Conservation (phyloP, 2,888 invertebrate species). For the Griposia aprilina region DNA sequence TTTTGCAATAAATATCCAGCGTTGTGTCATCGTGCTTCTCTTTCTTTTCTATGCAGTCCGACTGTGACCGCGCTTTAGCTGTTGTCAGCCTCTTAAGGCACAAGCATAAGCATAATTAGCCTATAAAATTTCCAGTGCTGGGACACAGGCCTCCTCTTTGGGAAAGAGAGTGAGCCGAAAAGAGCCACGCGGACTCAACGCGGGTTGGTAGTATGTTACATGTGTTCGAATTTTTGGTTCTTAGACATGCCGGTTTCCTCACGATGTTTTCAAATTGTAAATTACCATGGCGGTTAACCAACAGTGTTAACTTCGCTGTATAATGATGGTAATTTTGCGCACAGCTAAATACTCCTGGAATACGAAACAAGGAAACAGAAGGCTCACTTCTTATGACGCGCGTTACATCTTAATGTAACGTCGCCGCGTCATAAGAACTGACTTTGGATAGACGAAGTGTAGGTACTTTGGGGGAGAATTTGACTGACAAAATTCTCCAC, state of each 20-base stretch:
- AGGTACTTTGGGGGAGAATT: background rate
- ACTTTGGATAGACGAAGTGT: background rate
- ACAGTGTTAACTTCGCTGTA: constrained; percentile 57
- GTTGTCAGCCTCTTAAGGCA: no score
- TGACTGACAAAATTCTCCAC: background rate
- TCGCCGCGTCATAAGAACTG: background rate
- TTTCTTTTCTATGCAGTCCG: no score
- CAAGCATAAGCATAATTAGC: background rate
- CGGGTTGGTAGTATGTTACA: no score
- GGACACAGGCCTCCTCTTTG: background rate
- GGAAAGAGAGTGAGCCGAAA: no score
- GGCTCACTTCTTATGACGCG: background rate
- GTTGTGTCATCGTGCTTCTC: no score
- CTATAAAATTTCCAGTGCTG: background rate
- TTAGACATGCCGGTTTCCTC: background rate
- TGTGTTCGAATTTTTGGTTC: background rate
- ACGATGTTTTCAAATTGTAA: constrained; percentile 57
- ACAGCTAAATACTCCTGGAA: constrained; percentile 32
- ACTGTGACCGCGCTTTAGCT: no score
- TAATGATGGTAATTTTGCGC: constrained; percentile 60
- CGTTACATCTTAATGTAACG: background rate
- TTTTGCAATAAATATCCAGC: no score
- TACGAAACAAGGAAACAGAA: constrained; percentile 8
- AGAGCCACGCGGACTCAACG: no score
- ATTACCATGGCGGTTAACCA: constrained; percentile 61